A percentile compares a stretch with the other conserved stretches of the same genome.
Evolutionary conservation across 2,113 vertebrate species (phyloP).

Genomic region (Mastomys coucha): DNA sequence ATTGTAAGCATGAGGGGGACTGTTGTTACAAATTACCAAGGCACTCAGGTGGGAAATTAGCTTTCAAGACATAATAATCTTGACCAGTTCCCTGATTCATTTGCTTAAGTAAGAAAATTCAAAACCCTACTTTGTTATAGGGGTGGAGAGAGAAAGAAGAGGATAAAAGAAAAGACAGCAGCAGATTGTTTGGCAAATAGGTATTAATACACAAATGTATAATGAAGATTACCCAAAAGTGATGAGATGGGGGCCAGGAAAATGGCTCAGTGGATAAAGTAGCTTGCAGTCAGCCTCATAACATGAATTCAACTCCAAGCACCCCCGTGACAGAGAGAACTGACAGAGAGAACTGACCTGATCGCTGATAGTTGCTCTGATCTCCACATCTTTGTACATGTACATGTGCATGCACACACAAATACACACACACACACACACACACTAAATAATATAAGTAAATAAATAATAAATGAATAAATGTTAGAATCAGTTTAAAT

Average conservation of each 20-base stretch:
- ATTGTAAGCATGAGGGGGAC: not conserved
- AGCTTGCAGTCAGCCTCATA: no score
- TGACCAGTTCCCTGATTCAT: constrained; percentile 3
- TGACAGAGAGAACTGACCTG: no score
- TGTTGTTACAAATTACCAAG: not conserved
- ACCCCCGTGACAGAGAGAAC: not conserved
- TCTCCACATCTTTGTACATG: not conserved
- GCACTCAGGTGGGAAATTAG: constrained; percentile 25
- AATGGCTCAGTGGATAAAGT: not conserved
- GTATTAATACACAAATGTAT: constrained; percentile 47
- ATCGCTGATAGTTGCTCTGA: not conserved
- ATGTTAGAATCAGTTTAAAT: not conserved
- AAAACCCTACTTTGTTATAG: not conserved
- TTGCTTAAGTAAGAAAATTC: not conserved
- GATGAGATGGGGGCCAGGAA: not conserved
- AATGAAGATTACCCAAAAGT: constrained; percentile 11
- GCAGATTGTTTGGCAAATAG: not conserved
- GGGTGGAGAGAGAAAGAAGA: not conserved
- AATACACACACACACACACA: no score
- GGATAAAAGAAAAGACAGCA: not conserved
- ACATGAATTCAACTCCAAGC: not conserved
- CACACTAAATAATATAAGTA: not conserved
- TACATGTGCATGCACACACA: accelerated
- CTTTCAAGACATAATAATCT: constrained; percentile 11
- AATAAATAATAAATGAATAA: not conserved